Evolutionary conservation across 1,140 invertebrate species (phyloP), one percentile per base, ranked within the genome.

Genomic region (Leptonema lineaticorne): DNA sequence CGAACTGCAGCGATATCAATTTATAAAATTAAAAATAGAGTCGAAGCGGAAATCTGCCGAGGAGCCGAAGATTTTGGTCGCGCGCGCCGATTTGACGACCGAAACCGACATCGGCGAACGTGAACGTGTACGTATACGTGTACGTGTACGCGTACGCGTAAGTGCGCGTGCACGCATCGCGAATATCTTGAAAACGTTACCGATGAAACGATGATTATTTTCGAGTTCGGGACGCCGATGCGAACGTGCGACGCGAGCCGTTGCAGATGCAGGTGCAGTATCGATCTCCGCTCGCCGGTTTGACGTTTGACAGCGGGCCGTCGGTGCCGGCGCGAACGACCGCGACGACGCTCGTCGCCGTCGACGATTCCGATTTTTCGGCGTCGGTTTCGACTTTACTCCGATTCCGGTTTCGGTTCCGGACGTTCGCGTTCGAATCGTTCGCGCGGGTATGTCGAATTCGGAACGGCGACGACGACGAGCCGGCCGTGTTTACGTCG

Each of bases 401-500:
- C 50, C 20, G 50, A 8, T 24, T 56, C 22, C 50, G 50, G 50
- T 16, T 56, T 26, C 50, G 50, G 26, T 24, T 56, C 22, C 50
- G 50, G 50, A 3, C 28, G 57, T 9, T 16, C 59, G 33, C 46
- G 59, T 62, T 62, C 48, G 48, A 37, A 8, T 37, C 33, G 33
- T 8, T 7, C 33, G 33, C 33, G 33, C 7, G 33, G 33, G 33
- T n/a, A n/a, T 37, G 33, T 37, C 33, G 7, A 7, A n/a, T n/a
- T n/a, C n/a, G n/a, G n/a, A n/a, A n/a, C n/a, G n/a, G n/a, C n/a
- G n/a, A n/a, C n/a, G n/a, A n/a, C n/a, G n/a, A n/a, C n/a, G n/a
- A n/a, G n/a, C n/a, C 50, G 50, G 16, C 18, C 56, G 58, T 62
- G 59, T 62, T 62, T 45, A 62, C 59, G 59, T 62, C 62, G 45